These are phyloP conservation scores for Acipenser transmontanus DNA, from an alignment of 2,797 vertebrate species.

Conservation along the genomic window DNA sequence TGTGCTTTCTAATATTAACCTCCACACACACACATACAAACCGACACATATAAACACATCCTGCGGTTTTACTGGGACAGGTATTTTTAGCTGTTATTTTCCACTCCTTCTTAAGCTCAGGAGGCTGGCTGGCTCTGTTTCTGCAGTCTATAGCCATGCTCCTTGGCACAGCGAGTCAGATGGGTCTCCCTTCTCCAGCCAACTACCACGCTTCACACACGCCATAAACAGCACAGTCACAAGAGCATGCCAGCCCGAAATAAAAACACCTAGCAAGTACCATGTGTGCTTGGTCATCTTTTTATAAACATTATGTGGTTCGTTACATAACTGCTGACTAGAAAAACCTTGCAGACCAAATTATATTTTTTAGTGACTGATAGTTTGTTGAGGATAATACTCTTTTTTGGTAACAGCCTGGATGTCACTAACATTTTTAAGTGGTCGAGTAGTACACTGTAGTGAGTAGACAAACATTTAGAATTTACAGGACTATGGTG, in stretches of 20 bases:
- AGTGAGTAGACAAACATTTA: too few species aligned
- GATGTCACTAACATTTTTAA: too few species aligned
- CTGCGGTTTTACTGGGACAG: conserved; percentile 10
- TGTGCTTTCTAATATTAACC: conserved; percentile 68
- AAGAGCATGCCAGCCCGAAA: background rate
- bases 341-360: too few species aligned
- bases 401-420: too few species aligned
- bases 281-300: too few species aligned
- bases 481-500: too few species aligned
- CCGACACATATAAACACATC: conserved; percentile 20
- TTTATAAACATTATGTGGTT: too few species aligned
- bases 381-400: too few species aligned
- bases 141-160: conserved; percentile 1
- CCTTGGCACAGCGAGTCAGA: conserved; percentile 8
- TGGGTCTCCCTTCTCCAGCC: background rate
- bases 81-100: conserved; percentile 68
- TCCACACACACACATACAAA: conserved; percentile 1
- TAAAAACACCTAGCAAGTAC: background rate
- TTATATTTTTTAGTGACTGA: too few species aligned
- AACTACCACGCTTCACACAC: conserved; percentile 9
- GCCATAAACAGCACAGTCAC: background rate
- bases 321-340: too few species aligned
- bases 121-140: conserved; percentile 8
- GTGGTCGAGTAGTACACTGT: too few species aligned
- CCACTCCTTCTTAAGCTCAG: conserved; percentile 65